Conservation (phyloP, 2,888 invertebrate species). For the Drosophila suboccidentalis region DNA sequence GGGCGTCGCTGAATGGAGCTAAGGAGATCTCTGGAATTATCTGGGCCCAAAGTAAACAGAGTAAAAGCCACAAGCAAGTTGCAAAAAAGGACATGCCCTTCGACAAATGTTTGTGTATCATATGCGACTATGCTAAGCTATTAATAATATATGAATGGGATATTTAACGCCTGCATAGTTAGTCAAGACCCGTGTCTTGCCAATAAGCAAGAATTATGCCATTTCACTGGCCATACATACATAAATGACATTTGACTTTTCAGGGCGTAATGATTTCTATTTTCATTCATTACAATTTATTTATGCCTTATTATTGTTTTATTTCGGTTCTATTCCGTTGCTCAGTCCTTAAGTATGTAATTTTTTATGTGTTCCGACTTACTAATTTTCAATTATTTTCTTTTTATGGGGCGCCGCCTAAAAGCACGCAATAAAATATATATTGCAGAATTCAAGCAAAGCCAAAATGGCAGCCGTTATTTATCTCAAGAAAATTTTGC, state of each 20-base stretch:
- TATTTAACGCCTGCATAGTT: constrained; percentile 56
- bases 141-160: constrained; percentile 55
- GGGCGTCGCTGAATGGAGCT: not conserved
- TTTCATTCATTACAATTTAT: constrained; percentile 23
- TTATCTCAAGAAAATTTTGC: constrained; percentile 30
- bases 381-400: constrained; percentile 44
- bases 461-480: constrained; percentile 15
- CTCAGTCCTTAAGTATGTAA: not conserved
- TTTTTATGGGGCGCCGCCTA: constrained; percentile 27
- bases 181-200: constrained; percentile 1
- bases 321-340: not conserved
- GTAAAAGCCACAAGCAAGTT: constrained; percentile 26
- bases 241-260: constrained; percentile 57
- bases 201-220: constrained; percentile 15
- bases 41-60: constrained; percentile 8
- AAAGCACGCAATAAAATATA: constrained; percentile 56
- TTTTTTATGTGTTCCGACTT: constrained; percentile 22
- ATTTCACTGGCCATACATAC: constrained; percentile 24
- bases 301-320: constrained; percentile 27
- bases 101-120: constrained; percentile 22
- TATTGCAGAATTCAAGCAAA: constrained; percentile 22
- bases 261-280: constrained; percentile 22
- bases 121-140: constrained; percentile 39
- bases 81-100: constrained; percentile 18
- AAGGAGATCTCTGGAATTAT: constrained; percentile 8